Percentiles rank a stretch among this genome's conserved stretches.
Conservation (phyloP, 2,888 invertebrate species). For the Agrotis segetum region DNA sequence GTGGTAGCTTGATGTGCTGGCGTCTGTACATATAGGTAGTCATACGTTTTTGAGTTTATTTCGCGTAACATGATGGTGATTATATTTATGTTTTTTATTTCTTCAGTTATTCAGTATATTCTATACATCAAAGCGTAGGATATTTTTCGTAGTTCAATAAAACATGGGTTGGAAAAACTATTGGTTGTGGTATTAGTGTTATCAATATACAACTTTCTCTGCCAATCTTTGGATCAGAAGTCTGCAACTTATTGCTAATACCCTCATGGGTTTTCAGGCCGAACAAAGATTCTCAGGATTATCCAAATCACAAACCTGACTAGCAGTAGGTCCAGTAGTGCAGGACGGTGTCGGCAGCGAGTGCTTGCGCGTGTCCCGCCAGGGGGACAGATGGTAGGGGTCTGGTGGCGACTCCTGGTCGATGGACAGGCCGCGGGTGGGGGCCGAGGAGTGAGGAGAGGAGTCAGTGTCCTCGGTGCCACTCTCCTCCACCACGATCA, state of each 20-base stretch:
- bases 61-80: too few species aligned
- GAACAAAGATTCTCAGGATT: not conserved
- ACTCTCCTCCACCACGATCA: slow-evolving; percentile 96
- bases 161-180: not conserved
- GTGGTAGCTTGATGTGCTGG: too few species aligned
- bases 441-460: slow-evolving; percentile 87
- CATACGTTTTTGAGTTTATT: too few species aligned
- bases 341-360: slow-evolving; percentile 96
- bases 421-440: slow-evolving; percentile 92
- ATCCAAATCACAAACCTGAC: slow-evolving; percentile 92
- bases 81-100: too few species aligned
- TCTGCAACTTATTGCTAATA: not conserved
- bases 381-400: slow-evolving; percentile 95
- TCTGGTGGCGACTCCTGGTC: slow-evolving; percentile 95
- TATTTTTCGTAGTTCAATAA: too few species aligned
- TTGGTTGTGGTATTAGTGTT: not conserved
- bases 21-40: too few species aligned
- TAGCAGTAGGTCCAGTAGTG: slow-evolving; percentile 96
- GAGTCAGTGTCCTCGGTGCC: slow-evolving; percentile 93
- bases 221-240: not conserved
- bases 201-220: not conserved
- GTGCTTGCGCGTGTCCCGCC: slow-evolving; percentile 95
- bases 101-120: too few species aligned
- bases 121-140: too few species aligned
- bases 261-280: too few species aligned